Base-by-base conservation (phyloP, 1,140 invertebrate species). In the Ctenoplectra terminalis region DNA sequence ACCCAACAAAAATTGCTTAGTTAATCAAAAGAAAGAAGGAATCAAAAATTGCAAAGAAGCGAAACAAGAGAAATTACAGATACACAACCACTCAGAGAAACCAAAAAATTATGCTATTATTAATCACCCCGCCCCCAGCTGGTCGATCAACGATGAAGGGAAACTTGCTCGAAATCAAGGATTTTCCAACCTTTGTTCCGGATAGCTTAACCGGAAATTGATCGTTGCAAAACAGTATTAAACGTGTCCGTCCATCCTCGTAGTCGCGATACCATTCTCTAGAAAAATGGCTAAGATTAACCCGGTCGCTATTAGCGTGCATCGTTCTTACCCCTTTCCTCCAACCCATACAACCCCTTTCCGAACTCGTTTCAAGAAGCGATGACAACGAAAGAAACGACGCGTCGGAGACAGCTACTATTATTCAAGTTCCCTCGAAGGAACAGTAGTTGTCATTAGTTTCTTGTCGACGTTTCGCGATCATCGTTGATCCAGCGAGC, bases 381-480 rank as follows among this genome's bases (percentile, higher is more conserved):
- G 9, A 7, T 23, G 52, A 58, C 50, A 11, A 23, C 4, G 29
- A 26, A 80, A 54, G 60, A 52, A 56, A 66, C 11, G 8, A 23
- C 26, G 17, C 20, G 52, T 48, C 37, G 20, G n/a, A 37, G n/a
- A 11, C 63, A 43, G 29, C 74, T 26, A 54, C 73, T 82, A 82
- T 82, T 82, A 76, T 70, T 77, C 64, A 67, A 76, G 11, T 29
- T 20, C 48, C 74, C 31, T 34, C 46, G 31, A 34, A 46, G 46
- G 37, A 66, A 29, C 48, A 13, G 69, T 73, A 34, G 70, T 37
- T 29, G 81, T 71, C 66, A 54, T 82, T 71, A 78, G 37, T 56
- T 82, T 82, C 73, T 78, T 82, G 52, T 31, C 17, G 74, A 17
- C 31, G 81, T 77, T 63, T 75, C 73, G 48, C 83, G 81, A 83